A percentile compares a stretch with the other conserved stretches of the same genome.
Evolutionary conservation across 2,113 vertebrate genomes (phyloP).

Genomic region (Colistium nudipinnis): DNA sequence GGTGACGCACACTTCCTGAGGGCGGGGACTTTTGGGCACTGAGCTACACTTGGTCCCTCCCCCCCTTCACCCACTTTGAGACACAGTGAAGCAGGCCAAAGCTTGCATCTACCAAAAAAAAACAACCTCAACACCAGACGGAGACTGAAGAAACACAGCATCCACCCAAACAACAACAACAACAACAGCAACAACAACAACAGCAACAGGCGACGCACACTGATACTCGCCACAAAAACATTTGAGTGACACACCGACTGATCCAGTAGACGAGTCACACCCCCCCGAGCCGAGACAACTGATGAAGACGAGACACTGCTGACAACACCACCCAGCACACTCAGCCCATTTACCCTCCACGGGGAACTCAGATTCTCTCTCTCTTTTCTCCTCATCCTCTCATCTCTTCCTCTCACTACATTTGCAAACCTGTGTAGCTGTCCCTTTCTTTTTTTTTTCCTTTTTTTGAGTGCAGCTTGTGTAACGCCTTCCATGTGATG

Average conservation of each 20-base stretch:
- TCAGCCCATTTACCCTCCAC: conserved; percentile 63
- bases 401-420: conserved; percentile 48
- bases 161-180: conserved; percentile 64
- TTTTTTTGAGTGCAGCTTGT: conserved; percentile 70
- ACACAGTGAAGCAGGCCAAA: conserved; percentile 56
- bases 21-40: conserved; percentile 62
- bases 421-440: conserved; percentile 73
- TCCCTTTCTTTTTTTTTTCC: too few relatives aligned
- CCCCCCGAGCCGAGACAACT: conserved; percentile 59
- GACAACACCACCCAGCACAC: conserved; percentile 77
- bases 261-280: conserved; percentile 63
- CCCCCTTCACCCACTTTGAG: conserved; percentile 34
- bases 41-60: conserved; percentile 75
- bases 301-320: conserved; percentile 80
- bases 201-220: conserved; percentile 57
- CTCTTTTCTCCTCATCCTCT: conserved; percentile 51
- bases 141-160: conserved; percentile 69
- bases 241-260: conserved; percentile 61
- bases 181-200: conserved; percentile 49
- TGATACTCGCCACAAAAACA: conserved; percentile 61
- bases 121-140: conserved; percentile 58
- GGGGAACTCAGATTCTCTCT: conserved; percentile 58
- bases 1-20: conserved; percentile 64
- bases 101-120: conserved; percentile 35
- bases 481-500: conserved; percentile 93